Evolutionary conservation across 2,888 invertebrate genomes (phyloP).

Genomic region (Dynastes maya): DNA sequence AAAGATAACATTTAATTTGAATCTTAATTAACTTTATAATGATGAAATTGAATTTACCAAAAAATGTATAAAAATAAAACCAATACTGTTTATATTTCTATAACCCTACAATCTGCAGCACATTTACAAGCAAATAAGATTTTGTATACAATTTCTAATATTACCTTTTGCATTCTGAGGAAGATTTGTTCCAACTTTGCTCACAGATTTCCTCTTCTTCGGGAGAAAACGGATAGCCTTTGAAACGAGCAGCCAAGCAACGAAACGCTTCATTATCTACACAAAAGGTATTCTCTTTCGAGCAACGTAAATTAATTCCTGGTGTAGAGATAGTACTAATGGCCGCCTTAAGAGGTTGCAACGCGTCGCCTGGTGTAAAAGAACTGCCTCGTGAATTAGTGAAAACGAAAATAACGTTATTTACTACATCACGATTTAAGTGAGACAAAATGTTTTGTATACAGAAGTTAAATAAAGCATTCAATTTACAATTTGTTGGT

Average conservation of each 20-base stretch:
- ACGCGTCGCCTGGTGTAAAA: constrained; percentile 52
- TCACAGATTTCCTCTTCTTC: constrained; percentile 31
- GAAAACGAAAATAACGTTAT: constrained; percentile 54
- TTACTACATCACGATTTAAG: constrained; percentile 50
- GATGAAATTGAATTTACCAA: too few relatives aligned
- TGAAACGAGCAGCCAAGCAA: constrained; percentile 36
- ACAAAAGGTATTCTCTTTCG: constrained; percentile 48
- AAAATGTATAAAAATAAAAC: too few relatives aligned
- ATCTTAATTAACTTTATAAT: too few relatives aligned
- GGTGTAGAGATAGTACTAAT: constrained; percentile 22
- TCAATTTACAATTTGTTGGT: constrained; percentile 50
- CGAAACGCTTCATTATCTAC: constrained; percentile 53
- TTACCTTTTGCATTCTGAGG: constrained; percentile 26
- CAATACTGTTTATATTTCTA: too few relatives aligned
- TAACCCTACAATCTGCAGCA: too few relatives aligned
- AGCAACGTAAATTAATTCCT: neutral
- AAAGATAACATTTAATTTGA: too few relatives aligned
- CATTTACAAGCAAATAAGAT: neutral
- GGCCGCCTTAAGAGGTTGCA: constrained; percentile 55
- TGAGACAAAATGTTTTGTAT: constrained; percentile 52
- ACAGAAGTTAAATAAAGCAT: constrained; percentile 53
- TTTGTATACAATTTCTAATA: neutral
- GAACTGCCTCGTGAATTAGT: constrained; percentile 52
- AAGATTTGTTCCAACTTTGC: constrained; percentile 48
- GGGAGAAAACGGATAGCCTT: constrained; percentile 18